phyloP scores from a whole-genome alignment of 2,113 vertebrate species.

The Varanus salvator region DNA sequence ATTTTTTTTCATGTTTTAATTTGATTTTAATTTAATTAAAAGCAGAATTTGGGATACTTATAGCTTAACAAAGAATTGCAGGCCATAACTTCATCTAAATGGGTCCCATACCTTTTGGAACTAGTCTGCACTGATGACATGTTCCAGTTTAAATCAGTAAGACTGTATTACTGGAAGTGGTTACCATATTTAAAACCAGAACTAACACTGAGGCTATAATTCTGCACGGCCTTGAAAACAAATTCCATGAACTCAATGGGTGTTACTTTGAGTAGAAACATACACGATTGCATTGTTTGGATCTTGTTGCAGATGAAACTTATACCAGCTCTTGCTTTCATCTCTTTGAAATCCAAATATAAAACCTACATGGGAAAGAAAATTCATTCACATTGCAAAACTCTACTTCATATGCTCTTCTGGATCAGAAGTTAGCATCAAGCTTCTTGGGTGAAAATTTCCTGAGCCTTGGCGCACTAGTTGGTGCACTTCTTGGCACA shows the following conservation, averaged over 20 bases:
- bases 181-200: not conserved
- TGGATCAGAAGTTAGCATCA: not conserved
- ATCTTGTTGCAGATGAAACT: not conserved
- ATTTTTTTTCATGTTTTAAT: slow-evolving; percentile 19
- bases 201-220: not conserved
- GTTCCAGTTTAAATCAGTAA: not conserved
- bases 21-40: not conserved
- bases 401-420: not conserved
- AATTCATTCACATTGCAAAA: slow-evolving; percentile 4
- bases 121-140: not conserved
- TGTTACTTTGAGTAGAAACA: too few species aligned
- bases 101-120: not conserved
- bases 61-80: not conserved
- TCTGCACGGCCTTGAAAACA: too few species aligned
- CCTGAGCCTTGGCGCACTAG: not conserved
- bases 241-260: too few species aligned
- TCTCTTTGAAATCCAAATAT: slow-evolving; percentile 4
- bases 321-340: not conserved
- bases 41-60: not conserved
- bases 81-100: not conserved
- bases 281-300: not conserved
- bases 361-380: not conserved
- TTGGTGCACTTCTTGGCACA: not conserved
- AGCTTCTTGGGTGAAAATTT: not conserved
- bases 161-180: not conserved